phyloP scores from a whole-genome alignment of 2,797 vertebrate genomes.

The Scolopax rusticola region DNA sequence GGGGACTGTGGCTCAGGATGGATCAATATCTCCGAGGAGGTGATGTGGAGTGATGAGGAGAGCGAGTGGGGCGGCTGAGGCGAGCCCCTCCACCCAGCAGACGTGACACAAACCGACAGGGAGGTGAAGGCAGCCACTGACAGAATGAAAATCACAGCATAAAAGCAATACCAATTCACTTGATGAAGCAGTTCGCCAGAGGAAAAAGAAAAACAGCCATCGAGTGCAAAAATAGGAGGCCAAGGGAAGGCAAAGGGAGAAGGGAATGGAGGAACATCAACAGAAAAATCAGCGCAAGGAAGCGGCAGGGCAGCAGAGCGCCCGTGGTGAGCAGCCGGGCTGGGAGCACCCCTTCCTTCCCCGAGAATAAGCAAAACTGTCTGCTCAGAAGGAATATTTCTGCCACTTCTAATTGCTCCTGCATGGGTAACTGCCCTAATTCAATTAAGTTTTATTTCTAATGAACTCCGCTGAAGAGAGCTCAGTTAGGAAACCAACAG shows the following conservation, averaged over 20 bases:
- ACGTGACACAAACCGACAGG: neutral
- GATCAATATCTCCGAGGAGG: neutral
- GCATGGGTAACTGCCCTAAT: slow-evolving; percentile 6
- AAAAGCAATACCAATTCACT: neutral
- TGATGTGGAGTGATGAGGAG: neutral
- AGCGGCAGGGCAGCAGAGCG: neutral
- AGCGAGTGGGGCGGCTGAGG: neutral
- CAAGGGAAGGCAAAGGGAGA: neutral
- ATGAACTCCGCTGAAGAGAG: slow-evolving; percentile 27
- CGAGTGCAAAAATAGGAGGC: neutral
- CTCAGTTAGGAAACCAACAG: neutral
- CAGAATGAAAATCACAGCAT: neutral
- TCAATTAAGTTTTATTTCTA: slow-evolving; percentile 52
- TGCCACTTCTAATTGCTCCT: slow-evolving; percentile 30
- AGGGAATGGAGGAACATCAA: neutral
- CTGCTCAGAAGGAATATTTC: neutral
- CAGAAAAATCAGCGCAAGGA: neutral
- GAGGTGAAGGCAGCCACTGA: neutral
- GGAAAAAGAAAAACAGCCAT: neutral
- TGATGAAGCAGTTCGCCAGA: neutral
- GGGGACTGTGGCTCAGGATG: neutral
- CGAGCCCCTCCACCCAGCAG: neutral
- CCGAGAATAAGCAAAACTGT: neutral
- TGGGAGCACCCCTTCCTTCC: neutral
- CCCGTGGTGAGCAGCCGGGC: neutral